These are phyloP conservation scores for Brachionus asplanchnoidis DNA, from an alignment of 1,140 invertebrate genomes.

Conservation along the genomic window DNA sequence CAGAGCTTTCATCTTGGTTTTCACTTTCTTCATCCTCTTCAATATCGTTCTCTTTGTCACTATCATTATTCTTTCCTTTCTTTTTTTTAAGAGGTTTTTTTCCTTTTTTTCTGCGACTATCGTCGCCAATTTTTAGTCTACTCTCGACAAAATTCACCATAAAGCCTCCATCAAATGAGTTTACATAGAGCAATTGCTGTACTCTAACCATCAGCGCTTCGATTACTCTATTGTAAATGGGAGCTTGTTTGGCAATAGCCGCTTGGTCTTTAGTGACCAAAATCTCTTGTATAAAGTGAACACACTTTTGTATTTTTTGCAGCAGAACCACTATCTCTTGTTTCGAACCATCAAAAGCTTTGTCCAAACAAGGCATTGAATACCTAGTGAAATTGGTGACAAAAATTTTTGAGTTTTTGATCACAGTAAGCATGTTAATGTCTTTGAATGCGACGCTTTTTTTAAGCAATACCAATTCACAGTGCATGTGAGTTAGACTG, in stretches of 20 bases:
- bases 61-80: not conserved
- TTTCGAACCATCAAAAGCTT: not conserved
- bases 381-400: slow-evolving; percentile 3
- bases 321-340: not conserved
- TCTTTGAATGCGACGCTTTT: slow-evolving; percentile 2
- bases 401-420: slow-evolving; percentile 33
- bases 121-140: slow-evolving; percentile 10
- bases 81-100: not conserved
- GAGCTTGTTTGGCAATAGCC: slow-evolving; percentile 36
- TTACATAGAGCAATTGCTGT: slow-evolving; percentile 4
- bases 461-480: slow-evolving; percentile 3
- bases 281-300: slow-evolving; percentile 39
- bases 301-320: slow-evolving; percentile 19
- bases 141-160: not conserved
- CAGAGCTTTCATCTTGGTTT: not conserved
- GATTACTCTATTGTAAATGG: not conserved
- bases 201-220: slow-evolving; percentile 4
- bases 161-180: slow-evolving; percentile 18
- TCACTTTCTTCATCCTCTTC: not conserved
- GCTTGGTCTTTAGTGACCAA: slow-evolving; percentile 4
- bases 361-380: slow-evolving; percentile 18
- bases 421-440: slow-evolving; percentile 7
- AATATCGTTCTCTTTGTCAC: not conserved
- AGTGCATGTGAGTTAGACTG: not conserved
- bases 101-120: not conserved